These are phyloP conservation scores for Dasysyrphus albostriatus DNA, from an alignment of 2,888 invertebrate species.

Conservation along the genomic window DNA sequence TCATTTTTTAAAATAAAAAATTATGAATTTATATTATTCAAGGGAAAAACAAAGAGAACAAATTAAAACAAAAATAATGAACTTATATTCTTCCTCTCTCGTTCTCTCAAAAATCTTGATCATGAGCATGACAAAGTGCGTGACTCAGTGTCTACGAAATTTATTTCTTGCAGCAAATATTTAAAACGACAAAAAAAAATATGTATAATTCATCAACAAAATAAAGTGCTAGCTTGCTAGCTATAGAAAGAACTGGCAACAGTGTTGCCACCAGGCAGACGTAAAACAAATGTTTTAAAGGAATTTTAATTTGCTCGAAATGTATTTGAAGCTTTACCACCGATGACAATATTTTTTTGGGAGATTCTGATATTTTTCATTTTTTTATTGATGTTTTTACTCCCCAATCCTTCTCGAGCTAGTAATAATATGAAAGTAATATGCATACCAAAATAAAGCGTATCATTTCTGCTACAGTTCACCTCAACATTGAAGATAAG, in stretches of 20 bases:
- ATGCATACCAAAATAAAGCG: too few species aligned
- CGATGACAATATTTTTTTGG: too few species aligned
- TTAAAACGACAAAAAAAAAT: conserved; percentile 18
- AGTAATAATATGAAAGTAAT: too few species aligned
- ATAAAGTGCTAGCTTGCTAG: background rate
- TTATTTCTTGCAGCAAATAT: background rate
- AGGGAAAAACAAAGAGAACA: conserved; percentile 11
- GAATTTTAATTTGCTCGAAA: too few species aligned
- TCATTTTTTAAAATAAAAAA: conserved; percentile 4
- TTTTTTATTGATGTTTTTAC: too few species aligned
- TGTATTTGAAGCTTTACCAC: too few species aligned
- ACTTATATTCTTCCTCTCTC: background rate
- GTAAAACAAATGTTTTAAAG: background rate
- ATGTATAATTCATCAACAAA: conserved; percentile 10
- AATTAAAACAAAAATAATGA: background rate
- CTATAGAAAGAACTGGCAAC: background rate
- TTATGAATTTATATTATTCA: background rate
- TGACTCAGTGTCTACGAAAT: conserved; percentile 61
- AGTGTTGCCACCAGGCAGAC: background rate
- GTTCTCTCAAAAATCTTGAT: background rate
- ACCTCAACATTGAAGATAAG: too few species aligned
- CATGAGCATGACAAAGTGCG: conserved; percentile 17
- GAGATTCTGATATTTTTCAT: too few species aligned
- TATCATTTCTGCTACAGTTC: too few species aligned
- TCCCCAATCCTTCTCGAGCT: too few species aligned